Percentiles rank a stretch among this genome's conserved stretches.
These are phyloP conservation scores for Orchesellides sinensis DNA, from an alignment of 2,888 invertebrate genomes.

Conservation along the genomic window DNA sequence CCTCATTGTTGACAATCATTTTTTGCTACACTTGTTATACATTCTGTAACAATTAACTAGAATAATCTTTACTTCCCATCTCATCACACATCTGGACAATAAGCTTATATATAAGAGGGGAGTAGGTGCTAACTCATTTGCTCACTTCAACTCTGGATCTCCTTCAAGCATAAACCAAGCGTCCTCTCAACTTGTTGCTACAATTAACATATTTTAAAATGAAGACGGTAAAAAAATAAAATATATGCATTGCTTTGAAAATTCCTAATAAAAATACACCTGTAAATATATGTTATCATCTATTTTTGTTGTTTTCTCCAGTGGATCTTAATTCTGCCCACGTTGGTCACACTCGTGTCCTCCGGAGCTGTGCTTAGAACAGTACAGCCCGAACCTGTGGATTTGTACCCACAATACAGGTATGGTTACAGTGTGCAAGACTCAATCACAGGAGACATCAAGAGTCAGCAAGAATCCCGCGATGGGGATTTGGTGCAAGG, in stretches of 20 bases:
- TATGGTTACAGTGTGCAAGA: conserved; percentile 58
- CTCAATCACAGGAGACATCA: conserved; percentile 53
- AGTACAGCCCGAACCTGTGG: conserved; percentile 8
- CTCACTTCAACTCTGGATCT: conserved; percentile 10
- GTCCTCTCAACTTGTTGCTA: no score
- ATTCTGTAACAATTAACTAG: background rate
- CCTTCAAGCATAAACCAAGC: conserved; percentile 1
- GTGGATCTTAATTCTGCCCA: background rate
- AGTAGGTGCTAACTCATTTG: background rate
- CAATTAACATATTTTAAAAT: no score
- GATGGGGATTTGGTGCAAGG: conserved; percentile 50
- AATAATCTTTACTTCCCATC: background rate
- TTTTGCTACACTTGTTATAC: background rate
- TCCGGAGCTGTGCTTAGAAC: conserved; percentile 15
- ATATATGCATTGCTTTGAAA: no score
- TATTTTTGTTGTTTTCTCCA: background rate
- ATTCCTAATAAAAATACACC: background rate
- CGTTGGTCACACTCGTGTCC: background rate
- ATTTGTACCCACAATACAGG: conserved; percentile 49
- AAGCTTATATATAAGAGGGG: conserved; percentile 7
- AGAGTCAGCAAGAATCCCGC: conserved; percentile 43
- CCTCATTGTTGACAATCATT: background rate
- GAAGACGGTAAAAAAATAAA: no score
- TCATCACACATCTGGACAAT: background rate
- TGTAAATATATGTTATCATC: background rate